Conservation (phyloP, 2,888 invertebrate species). For the Marronus borbonicus region DNA sequence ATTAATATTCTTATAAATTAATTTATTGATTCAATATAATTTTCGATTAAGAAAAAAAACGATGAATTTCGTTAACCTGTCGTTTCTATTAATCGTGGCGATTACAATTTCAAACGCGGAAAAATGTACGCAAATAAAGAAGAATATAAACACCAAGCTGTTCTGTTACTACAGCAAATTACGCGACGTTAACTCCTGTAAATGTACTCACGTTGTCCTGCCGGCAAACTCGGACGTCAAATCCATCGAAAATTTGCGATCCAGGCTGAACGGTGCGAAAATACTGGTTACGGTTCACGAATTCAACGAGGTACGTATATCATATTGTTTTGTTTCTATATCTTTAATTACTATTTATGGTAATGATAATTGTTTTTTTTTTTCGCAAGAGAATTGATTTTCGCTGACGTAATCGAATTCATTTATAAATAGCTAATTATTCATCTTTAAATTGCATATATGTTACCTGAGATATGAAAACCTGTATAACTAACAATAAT, state of each 20-base stretch:
- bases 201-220: slow-evolving; percentile 67
- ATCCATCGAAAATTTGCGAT: slow-evolving; percentile 71
- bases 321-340: not conserved
- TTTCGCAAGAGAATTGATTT: not conserved
- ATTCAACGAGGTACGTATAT: slow-evolving; percentile 73
- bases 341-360: not conserved
- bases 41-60: not conserved
- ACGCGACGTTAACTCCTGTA: slow-evolving; percentile 63
- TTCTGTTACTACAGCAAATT: slow-evolving; percentile 67
- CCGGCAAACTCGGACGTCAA: slow-evolving; percentile 63
- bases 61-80: slow-evolving; percentile 25
- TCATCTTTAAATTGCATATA: too few relatives aligned
- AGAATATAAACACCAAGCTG: slow-evolving; percentile 64
- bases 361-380: not conserved
- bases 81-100: slow-evolving; percentile 50
- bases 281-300: slow-evolving; percentile 74
- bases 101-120: slow-evolving; percentile 56
- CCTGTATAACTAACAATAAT: too few relatives aligned
- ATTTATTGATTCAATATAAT: not conserved
- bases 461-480: too few relatives aligned
- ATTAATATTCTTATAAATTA: not conserved
- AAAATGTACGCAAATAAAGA: slow-evolving; percentile 59
- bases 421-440: too few relatives aligned
- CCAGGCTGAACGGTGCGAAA: slow-evolving; percentile 72
- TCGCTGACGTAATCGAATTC: too few relatives aligned